Evolutionary conservation across 92 coral and sea anemone species (phyloP).

Genomic region (Ricordea florida): DNA sequence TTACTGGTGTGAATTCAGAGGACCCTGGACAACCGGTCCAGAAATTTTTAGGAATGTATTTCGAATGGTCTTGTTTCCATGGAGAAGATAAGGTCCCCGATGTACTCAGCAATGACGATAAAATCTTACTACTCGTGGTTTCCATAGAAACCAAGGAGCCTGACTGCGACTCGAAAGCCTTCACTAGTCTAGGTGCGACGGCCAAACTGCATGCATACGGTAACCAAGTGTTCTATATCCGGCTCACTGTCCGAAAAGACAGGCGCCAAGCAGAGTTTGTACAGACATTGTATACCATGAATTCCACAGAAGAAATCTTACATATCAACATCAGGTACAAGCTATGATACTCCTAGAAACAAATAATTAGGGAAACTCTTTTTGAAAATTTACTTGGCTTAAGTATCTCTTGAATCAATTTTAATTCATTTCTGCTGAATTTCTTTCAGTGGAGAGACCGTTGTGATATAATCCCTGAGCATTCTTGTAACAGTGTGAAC

Average conservation of each 20-base stretch:
- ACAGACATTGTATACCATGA: background rate
- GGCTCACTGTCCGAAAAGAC: background rate
- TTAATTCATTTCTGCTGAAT: too few relatives aligned
- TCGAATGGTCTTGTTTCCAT: background rate
- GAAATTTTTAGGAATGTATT: background rate
- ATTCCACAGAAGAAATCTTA: background rate
- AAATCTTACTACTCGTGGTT: background rate
- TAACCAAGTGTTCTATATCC: background rate
- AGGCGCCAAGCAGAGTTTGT: background rate
- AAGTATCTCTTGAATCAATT: too few relatives aligned
- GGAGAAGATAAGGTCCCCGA: background rate
- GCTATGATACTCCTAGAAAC: too few relatives aligned
- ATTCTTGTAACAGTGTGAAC: too few relatives aligned
- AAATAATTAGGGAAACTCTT: too few relatives aligned
- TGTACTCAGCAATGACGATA: background rate
- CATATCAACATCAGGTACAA: background rate
- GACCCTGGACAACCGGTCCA: background rate
- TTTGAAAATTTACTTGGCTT: too few relatives aligned
- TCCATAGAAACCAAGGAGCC: background rate
- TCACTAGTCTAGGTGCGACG: background rate
- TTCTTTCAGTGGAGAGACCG: too few relatives aligned
- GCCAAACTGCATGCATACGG: background rate
- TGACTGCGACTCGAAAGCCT: too few relatives aligned
- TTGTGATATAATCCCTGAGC: too few relatives aligned
- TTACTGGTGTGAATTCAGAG: background rate